phyloP scores from a whole-genome alignment of 2,888 invertebrate species.

The Acanthococcus lagerstroemiae region DNA sequence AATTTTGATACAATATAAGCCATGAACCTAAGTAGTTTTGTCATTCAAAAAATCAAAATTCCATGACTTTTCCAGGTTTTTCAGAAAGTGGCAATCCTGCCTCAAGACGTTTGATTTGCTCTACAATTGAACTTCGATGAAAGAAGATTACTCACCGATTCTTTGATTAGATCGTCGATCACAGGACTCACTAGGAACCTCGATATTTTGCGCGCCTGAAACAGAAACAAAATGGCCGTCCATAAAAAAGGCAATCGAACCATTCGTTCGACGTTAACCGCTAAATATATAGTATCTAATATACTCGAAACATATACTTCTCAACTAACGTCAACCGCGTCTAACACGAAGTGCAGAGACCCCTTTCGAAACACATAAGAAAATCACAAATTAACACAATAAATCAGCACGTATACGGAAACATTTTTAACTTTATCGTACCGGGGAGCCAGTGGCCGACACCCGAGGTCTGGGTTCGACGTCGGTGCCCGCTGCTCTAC shows the following conservation, averaged over 20 bases:
- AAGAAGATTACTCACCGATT: slow-evolving; percentile 33
- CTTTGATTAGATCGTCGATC: slow-evolving; percentile 41
- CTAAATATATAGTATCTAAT: no score
- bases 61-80: no score
- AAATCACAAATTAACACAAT: no score
- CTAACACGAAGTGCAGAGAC: background rate
- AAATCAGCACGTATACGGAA: no score
- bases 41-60: no score
- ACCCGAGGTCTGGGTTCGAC: slow-evolving; percentile 5
- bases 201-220: slow-evolving; percentile 57
- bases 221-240: background rate
- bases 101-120: no score
- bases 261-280: no score
- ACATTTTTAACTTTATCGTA: background rate
- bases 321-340: background rate
- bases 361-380: background rate
- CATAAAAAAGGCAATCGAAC: background rate
- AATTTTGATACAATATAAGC: no score
- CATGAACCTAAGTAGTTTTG: no score
- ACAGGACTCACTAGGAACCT: slow-evolving; percentile 74
- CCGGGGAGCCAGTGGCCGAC: slow-evolving; percentile 18
- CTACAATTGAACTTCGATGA: no score
- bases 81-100: no score
- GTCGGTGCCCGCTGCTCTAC: background rate
- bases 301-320: background rate